A percentile compares a stretch with the other conserved stretches of the same genome.
These are phyloP conservation scores for Spodoptera frugiperda DNA, from an alignment of 1,140 invertebrate species.

Conservation along the genomic window DNA sequence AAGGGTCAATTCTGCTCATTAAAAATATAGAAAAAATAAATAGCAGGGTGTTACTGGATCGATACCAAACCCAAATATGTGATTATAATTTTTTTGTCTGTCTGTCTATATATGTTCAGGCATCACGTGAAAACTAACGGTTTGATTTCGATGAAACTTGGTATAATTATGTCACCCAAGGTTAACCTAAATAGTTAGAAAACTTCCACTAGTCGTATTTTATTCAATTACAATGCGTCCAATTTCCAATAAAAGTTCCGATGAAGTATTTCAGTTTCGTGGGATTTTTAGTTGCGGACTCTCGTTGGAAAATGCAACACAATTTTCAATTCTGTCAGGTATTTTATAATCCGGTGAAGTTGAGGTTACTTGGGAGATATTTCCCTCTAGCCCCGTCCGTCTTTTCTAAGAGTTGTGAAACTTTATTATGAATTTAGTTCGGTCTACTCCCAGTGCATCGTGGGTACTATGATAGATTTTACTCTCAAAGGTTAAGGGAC, in stretches of 20 bases:
- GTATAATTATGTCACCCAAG: no score
- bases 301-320: slow-evolving; percentile 30
- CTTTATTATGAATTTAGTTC: slow-evolving; percentile 50
- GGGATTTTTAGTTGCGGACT: slow-evolving; percentile 9
- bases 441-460: slow-evolving; percentile 34
- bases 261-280: slow-evolving; percentile 3
- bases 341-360: slow-evolving; percentile 40
- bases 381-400: slow-evolving; percentile 43
- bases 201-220: neutral
- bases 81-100: no score
- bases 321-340: slow-evolving; percentile 36
- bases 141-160: no score
- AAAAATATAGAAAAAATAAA: no score
- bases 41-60: no score
- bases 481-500: slow-evolving; percentile 4
- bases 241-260: slow-evolving; percentile 15
- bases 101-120: no score
- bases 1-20: no score
- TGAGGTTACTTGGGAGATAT: slow-evolving; percentile 37
- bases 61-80: no score
- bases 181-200: no score
- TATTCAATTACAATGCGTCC: slow-evolving; percentile 16
- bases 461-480: neutral
- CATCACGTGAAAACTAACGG: no score
- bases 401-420: slow-evolving; percentile 43